Conservation (phyloP, 2,888 invertebrate genomes). For the Athrips mouffetella region DNA sequence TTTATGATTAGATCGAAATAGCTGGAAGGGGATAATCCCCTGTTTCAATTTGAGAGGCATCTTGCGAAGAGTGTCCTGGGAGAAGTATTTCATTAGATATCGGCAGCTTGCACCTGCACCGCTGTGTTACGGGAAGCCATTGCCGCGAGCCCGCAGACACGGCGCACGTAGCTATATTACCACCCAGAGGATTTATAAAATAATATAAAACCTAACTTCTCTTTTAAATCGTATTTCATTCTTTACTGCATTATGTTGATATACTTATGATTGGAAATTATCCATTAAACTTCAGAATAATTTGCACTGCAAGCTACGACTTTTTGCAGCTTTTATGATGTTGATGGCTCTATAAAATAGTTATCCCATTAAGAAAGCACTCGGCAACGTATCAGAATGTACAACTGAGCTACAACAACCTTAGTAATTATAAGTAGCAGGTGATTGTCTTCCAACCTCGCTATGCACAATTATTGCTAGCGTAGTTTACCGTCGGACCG, state of each 20-base stretch:
- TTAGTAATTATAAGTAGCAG: constrained; percentile 35
- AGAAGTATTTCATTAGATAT: constrained; percentile 65
- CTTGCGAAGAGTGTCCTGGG: constrained; percentile 52
- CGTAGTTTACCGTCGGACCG: constrained; percentile 65
- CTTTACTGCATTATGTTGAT: too few species aligned
- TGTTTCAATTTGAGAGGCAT: constrained; percentile 65
- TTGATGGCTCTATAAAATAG: too few species aligned
- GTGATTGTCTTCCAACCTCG: constrained; percentile 55
- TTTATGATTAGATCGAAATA: constrained; percentile 57
- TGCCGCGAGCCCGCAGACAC: neutral
- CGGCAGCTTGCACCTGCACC: constrained; percentile 46
- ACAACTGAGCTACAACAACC: constrained; percentile 22
- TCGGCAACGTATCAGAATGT: constrained; percentile 3
- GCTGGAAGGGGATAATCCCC: constrained; percentile 63
- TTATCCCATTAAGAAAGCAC: too few species aligned
- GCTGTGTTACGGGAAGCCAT: too few species aligned
- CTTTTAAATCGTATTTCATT: too few species aligned
- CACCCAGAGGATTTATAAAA: neutral
- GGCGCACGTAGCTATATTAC: neutral
- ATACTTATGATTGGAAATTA: too few species aligned
- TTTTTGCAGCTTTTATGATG: too few species aligned
- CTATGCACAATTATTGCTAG: constrained; percentile 69
- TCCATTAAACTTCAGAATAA: too few species aligned
- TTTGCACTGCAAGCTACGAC: too few species aligned
- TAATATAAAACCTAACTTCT: too few species aligned